Evolutionary conservation across 2,797 vertebrate genomes (phyloP).

Genomic region (Labeo calbasu): DNA sequence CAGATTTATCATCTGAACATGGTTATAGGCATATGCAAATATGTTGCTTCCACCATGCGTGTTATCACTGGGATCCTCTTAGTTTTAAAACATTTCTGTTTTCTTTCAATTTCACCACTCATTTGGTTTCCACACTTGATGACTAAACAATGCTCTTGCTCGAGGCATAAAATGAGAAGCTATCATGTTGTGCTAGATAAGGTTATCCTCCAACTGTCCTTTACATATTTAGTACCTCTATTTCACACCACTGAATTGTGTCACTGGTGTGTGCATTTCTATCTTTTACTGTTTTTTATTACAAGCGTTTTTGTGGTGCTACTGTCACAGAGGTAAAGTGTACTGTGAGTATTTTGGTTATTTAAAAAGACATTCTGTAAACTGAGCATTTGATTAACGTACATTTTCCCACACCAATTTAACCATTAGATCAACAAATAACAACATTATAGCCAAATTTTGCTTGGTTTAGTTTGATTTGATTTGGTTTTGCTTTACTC

Average conservation of each 20-base stretch:
- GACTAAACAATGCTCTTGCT: slow-evolving; percentile 20
- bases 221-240: not conserved
- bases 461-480: not conserved
- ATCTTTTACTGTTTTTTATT: not conserved
- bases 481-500: not conserved
- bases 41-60: not conserved
- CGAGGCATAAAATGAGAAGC: not conserved
- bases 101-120: slow-evolving; percentile 27
- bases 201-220: not conserved
- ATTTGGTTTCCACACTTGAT: slow-evolving; percentile 17
- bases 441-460: too few relatives aligned
- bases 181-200: not conserved
- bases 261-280: not conserved
- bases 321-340: not conserved
- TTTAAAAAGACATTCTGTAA: not conserved
- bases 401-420: not conserved
- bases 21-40: not conserved
- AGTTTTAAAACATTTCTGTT: slow-evolving; percentile 11
- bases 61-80: not conserved
- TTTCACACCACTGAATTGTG: not conserved
- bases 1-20: not conserved
- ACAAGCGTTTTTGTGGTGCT: not conserved
- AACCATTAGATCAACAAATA: too few relatives aligned
- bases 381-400: not conserved
- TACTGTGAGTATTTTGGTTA: not conserved